Base-by-base conservation (phyloP, 2,888 invertebrate species). In the Diogma glabrata region DNA sequence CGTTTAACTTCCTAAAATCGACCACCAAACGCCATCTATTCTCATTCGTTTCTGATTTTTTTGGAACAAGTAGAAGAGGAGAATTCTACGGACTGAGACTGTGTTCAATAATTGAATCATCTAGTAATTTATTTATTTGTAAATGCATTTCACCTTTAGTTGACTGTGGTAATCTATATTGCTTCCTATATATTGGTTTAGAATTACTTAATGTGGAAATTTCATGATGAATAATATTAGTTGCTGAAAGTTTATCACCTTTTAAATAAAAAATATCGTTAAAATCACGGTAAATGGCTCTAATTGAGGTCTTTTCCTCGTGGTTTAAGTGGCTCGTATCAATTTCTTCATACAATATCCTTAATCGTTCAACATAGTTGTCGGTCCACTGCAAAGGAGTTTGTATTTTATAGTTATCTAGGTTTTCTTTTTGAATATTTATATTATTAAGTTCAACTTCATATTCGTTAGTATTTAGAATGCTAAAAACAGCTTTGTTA, bases 221-320 rank as follows among this genome's bases (percentile, higher is more conserved):
- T 17, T 43, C 14, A 14, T 45, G 50, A 8, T 2, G 10, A 22
- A 50, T 30, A 17, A 20, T 17, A n/a, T 45, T 20, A n/a, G 50
- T 50, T 10, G 10, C 24, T 10, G 50, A 17, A 12, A 50, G 33
- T 30, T 30, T 45, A 19, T 50, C 50, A 5, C 50, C 50, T 19
- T 28, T n/a, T 48, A 48, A 48, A 16, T 48, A 33, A 20, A 48
- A 48, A n/a, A 48, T 48, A 20, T 48, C 20, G 33, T n/a, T 3
- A 22, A 24, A 48, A 12, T 48, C 48, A 6, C 12, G 2, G 33
- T 33, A 48, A 2, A 48, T 24, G 3, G 30, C 10, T 22, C 2
- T 24, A 12, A 46, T 46, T 3, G 46, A 46, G 2, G 2, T 5
- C 3, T 14, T 46, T 24, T 46, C 46, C 3, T 46, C 46, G 8